Evolutionary conservation across 2,888 invertebrate species (phyloP).

Genomic region (Phlogophora meticulosa): DNA sequence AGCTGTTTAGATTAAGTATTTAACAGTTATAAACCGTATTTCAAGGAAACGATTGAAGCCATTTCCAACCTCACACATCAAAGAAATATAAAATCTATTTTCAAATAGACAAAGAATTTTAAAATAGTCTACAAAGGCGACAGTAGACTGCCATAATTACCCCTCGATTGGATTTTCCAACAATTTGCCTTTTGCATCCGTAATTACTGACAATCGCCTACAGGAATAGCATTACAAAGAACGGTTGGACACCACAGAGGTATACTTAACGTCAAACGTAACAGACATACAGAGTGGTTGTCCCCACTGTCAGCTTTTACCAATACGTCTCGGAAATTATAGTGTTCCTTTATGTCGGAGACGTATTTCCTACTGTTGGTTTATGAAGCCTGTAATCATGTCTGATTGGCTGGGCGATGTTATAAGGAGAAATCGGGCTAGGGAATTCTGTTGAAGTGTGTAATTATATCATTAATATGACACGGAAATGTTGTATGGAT

Average conservation of each 20-base stretch:
- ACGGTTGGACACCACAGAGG: constrained; percentile 48
- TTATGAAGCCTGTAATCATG: constrained; percentile 49
- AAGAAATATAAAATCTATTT: constrained; percentile 14
- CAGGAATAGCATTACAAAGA: constrained; percentile 52
- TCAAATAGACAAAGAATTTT: constrained; percentile 32
- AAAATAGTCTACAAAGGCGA: constrained; percentile 38
- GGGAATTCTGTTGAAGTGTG: constrained; percentile 9
- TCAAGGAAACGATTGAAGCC: background rate
- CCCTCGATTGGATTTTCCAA: constrained; percentile 43
- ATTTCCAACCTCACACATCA: constrained; percentile 20
- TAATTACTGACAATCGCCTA: constrained; percentile 61
- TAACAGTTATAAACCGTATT: background rate
- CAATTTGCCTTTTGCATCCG: constrained; percentile 52
- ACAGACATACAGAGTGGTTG: constrained; percentile 2
- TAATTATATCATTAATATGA: background rate
- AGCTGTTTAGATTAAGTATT: background rate
- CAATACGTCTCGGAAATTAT: constrained; percentile 58
- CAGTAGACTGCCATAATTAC: constrained; percentile 49
- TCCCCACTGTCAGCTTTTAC: constrained; percentile 45
- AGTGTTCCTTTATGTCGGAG: constrained; percentile 25
- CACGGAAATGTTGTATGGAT: background rate
- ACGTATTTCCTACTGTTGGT: constrained; percentile 36
- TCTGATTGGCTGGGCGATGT: constrained; percentile 7
- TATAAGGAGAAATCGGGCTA: constrained; percentile 10
- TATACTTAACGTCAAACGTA: constrained; percentile 56